These are phyloP conservation scores for Gobio gobio DNA, from an alignment of 2,113 vertebrate species.

Conservation along the genomic window DNA sequence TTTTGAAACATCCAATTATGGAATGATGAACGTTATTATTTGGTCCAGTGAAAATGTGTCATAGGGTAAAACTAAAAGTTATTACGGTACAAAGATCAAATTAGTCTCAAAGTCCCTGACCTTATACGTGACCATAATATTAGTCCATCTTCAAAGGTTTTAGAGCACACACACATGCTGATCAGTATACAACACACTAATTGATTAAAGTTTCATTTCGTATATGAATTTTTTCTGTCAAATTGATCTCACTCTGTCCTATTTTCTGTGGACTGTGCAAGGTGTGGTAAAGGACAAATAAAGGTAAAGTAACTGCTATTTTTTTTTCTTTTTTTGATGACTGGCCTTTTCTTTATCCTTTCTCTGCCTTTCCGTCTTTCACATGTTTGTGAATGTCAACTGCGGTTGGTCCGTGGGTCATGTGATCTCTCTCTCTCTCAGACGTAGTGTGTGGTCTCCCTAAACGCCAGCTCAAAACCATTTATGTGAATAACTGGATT, in stretches of 20 bases:
- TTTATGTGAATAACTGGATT: slow-evolving; percentile 32
- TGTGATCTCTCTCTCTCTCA: slow-evolving; percentile 12
- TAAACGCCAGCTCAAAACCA: slow-evolving; percentile 5
- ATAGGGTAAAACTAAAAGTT: not conserved
- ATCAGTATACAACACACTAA: not conserved
- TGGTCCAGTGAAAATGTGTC: not conserved
- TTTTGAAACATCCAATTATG: no score
- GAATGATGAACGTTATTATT: no score
- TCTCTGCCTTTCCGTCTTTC: not conserved
- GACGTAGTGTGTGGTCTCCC: slow-evolving; percentile 7
- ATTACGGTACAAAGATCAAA: not conserved
- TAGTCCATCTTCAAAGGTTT: not conserved
- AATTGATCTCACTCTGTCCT: not conserved
- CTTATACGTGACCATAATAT: not conserved
- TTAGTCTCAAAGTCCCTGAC: not conserved
- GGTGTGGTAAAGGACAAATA: not conserved
- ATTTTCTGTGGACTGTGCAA: not conserved
- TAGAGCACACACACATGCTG: not conserved
- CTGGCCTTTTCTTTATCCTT: not conserved
- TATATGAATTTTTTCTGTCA: not conserved
- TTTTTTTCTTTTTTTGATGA: not conserved
- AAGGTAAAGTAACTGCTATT: not conserved
- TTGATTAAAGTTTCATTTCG: not conserved
- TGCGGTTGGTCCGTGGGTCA: slow-evolving; percentile 27
- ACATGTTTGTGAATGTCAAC: slow-evolving; percentile 2